phyloP scores from a whole-genome alignment of 2,888 invertebrate genomes.

The Oligia strigilis region DNA sequence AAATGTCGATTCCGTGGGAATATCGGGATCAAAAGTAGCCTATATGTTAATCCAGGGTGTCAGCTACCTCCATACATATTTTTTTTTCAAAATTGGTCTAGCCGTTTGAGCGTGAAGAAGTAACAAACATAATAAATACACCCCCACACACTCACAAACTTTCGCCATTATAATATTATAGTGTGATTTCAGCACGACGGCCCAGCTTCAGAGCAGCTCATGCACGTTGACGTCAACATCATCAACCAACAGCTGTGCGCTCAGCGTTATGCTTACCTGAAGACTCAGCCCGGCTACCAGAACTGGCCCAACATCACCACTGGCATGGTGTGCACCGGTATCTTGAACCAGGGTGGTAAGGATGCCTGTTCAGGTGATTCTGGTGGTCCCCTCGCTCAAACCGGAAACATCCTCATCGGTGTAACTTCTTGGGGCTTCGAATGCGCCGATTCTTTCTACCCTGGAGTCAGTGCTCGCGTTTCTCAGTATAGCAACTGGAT shows the following conservation, averaged over 20 bases:
- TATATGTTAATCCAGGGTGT: no score
- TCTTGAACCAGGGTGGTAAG: constrained; percentile 70
- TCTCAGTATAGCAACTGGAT: constrained; percentile 78
- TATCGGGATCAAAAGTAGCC: no score
- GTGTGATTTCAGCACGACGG: constrained; percentile 34
- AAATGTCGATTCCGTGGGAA: no score
- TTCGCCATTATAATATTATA: no score
- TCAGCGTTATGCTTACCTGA: constrained; percentile 70
- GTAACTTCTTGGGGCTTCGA: constrained; percentile 87
- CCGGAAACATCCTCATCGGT: constrained; percentile 80
- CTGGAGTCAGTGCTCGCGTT: constrained; percentile 88
- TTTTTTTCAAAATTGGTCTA: no score
- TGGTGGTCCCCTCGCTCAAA: constrained; percentile 85
- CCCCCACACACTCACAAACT: no score
- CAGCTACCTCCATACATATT: no score
- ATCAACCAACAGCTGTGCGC: constrained; percentile 73
- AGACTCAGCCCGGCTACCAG: constrained; percentile 45
- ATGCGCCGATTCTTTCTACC: constrained; percentile 85
- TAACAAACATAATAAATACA: no score
- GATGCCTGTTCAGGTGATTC: constrained; percentile 88
- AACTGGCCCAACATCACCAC: constrained; percentile 64
- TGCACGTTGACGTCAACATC: constrained; percentile 67
- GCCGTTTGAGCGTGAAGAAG: no score
- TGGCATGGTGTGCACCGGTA: constrained; percentile 78
- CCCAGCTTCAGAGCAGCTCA: constrained; percentile 30